phyloP scores from a whole-genome alignment of 2,888 invertebrate genomes.

The Hirtodrosophila alboralis region DNA sequence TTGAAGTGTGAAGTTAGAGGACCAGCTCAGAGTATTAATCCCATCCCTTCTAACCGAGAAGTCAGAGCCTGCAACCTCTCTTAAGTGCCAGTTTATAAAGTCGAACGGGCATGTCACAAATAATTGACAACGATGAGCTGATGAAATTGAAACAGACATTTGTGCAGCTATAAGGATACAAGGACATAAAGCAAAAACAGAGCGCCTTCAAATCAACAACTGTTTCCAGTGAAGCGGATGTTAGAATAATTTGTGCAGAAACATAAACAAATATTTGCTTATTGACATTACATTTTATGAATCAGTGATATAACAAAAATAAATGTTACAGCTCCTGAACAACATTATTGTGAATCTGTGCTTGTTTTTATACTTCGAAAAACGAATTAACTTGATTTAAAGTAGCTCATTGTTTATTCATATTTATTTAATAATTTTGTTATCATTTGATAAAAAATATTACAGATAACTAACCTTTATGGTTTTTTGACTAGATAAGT shows the following conservation, averaged over 20 bases:
- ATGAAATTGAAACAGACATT: constrained; percentile 61
- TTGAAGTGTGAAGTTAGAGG: constrained; percentile 63
- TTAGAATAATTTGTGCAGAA: too few relatives aligned
- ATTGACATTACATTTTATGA: neutral
- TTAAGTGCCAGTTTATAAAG: constrained; percentile 71
- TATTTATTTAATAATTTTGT: too few relatives aligned
- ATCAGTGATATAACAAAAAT: too few relatives aligned
- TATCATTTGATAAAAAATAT: too few relatives aligned
- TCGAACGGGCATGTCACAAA: constrained; percentile 66
- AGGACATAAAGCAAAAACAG: neutral
- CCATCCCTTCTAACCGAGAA: constrained; percentile 14
- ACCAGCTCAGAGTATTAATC: constrained; percentile 29
- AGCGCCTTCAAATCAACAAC: neutral
- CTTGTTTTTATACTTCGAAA: too few relatives aligned
- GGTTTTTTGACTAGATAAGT: too few relatives aligned
- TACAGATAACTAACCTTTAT: too few relatives aligned
- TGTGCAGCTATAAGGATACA: constrained; percentile 17
- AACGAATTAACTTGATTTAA: too few relatives aligned
- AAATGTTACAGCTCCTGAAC: too few relatives aligned
- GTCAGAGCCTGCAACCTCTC: constrained; percentile 28
- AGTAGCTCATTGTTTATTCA: too few relatives aligned
- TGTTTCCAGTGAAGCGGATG: constrained; percentile 1
- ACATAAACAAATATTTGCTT: neutral
- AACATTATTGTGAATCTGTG: too few relatives aligned
- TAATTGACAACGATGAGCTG: constrained; percentile 71